Evolutionary conservation across 2,888 invertebrate genomes (phyloP).

Genomic region (Thecophora atra): DNA sequence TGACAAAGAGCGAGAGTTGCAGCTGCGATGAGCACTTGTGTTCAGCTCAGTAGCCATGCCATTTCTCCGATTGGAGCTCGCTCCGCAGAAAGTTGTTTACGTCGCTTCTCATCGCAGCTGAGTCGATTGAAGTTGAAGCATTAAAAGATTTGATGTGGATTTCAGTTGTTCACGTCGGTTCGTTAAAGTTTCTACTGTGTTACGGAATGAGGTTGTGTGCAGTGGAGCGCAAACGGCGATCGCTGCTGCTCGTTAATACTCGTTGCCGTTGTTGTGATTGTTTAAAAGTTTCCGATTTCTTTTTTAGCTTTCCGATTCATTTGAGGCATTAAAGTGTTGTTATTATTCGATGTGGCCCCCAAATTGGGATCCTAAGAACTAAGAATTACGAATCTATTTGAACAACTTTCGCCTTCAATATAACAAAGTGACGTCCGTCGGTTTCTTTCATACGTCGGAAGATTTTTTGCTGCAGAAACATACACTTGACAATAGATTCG

Average conservation of each 20-base stretch:
- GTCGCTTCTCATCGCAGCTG: constrained; percentile 10
- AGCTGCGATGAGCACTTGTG: not conserved
- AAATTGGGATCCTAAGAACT: not conserved
- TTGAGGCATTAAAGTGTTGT: constrained; percentile 18
- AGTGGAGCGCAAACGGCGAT: not conserved
- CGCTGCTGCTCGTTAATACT: constrained; percentile 4
- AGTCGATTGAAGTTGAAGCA: constrained; percentile 19
- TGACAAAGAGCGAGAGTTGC: not conserved
- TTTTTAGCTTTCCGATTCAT: not conserved
- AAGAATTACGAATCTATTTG: too few relatives aligned
- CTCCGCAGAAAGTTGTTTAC: not conserved
- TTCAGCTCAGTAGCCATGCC: not conserved
- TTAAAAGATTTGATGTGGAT: constrained; percentile 26
- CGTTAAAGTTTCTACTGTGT: constrained; percentile 37
- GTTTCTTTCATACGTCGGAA: too few relatives aligned
- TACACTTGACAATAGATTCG: too few relatives aligned
- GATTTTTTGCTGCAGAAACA: not conserved
- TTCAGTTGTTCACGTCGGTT: constrained; percentile 39
- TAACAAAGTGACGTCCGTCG: too few relatives aligned
- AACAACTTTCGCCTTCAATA: not conserved
- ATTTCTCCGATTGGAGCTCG: not conserved
- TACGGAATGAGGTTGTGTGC: constrained; percentile 12
- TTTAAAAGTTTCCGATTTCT: constrained; percentile 3
- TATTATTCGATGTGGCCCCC: not conserved
- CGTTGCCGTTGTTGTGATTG: not conserved